Percentiles rank a stretch among this genome's conserved stretches.
Evolutionary conservation across 1,140 invertebrate species (phyloP).

Genomic region (Magallana angulata): DNA sequence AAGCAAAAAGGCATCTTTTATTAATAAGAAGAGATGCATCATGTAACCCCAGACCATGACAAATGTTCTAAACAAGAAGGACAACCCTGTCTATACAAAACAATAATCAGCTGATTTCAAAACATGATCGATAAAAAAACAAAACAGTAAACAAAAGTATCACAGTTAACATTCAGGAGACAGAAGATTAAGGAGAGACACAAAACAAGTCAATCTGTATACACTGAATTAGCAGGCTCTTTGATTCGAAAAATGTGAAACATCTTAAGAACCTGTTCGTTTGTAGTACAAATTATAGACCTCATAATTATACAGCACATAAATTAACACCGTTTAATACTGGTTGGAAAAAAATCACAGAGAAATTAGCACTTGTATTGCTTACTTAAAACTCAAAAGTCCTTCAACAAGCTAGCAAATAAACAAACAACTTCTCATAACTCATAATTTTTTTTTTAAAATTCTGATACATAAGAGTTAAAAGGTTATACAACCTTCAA

Average conservation of each 20-base stretch:
- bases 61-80: background rate
- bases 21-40: no score
- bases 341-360: background rate
- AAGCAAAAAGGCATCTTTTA: no score
- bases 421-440: no score
- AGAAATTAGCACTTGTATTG: background rate
- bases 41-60: no score
- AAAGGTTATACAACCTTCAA: no score
- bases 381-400: no score
- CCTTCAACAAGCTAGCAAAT: no score
- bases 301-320: background rate
- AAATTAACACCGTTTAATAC: background rate
- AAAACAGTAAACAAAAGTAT: constrained; percentile 15
- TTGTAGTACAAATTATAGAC: background rate
- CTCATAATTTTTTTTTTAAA: no score
- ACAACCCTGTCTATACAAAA: constrained; percentile 9
- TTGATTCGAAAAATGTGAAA: background rate
- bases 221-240: background rate
- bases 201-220: background rate
- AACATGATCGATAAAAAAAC: background rate
- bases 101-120: background rate
- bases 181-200: background rate
- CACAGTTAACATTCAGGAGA: background rate
- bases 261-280: background rate
- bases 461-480: no score